Base-by-base conservation (phyloP, 2,797 vertebrate genomes). In the Gobio occitaniae region DNA sequence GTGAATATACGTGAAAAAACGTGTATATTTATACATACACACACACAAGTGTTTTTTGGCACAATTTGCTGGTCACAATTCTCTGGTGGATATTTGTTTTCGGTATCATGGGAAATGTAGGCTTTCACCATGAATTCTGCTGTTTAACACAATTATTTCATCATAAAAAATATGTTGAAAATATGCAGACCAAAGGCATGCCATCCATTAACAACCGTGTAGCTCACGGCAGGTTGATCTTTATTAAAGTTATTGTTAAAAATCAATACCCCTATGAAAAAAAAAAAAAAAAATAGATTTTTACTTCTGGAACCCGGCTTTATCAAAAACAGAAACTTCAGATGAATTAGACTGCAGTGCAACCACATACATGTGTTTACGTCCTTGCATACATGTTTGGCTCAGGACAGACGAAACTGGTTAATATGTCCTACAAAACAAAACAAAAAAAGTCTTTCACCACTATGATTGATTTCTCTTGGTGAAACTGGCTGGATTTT, bases 401-500 rank as follows among this genome's bases (percentile, higher is more conserved):
- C 32, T 66, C 81, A 83, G 15, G 19, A 83, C 81, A 75, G 59
- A 29, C 5, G 9, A 52, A 52, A 41, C 59, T 0, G 32, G 54
- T 83, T 29, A 65, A 36, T 12, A 38, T n/a, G 56, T 50, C 8
- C 17, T 65, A 71, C 66, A 47, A 19, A 10, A 16, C 25, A 48
- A 25, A 19, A 41, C 2, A 25, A 36, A 59, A 70, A 44, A 65
- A n/a, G 17, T 44, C 4, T 3, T 63, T 70, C 16, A 72, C 11
- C 32, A 65, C 17, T 29, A 29, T 70, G 71, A 72, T 32, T 32
- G 41, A 32, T 70, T 78, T 50, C 54, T 79, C 36, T 79, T 8
- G 19, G 52, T 71, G 29, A 71, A 71, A 79, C 41, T 25, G 83
- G 13, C 72, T 77, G 61, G 50, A 68, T 85, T 38, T 63, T 21